These are phyloP conservation scores for Thalassaphorura encarpata DNA, from an alignment of 1,140 invertebrate species.

Conservation along the genomic window DNA sequence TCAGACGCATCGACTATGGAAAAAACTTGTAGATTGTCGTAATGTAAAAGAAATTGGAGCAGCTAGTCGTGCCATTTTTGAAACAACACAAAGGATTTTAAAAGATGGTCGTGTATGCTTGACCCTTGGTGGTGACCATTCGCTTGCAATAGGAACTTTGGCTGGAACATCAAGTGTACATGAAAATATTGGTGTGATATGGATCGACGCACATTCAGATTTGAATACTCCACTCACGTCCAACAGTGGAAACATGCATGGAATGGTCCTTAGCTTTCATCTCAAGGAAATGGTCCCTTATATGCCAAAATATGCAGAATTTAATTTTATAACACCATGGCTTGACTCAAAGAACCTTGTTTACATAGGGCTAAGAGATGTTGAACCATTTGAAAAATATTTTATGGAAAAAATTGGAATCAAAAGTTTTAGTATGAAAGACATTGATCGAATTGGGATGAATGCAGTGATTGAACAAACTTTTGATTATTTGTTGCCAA, in stretches of 20 bases:
- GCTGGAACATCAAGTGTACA: constrained; percentile 52
- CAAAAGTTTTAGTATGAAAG: constrained; percentile 69
- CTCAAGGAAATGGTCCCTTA: constrained; percentile 18
- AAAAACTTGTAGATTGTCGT: constrained; percentile 21
- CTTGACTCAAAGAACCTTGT: constrained; percentile 70
- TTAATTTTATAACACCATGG: constrained; percentile 35
- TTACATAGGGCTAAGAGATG: constrained; percentile 77
- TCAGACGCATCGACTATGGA: background rate
- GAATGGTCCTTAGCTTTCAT: constrained; percentile 61
- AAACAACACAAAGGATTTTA: constrained; percentile 42
- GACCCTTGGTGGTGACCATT: constrained; percentile 69
- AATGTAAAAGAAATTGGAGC: too few species aligned
- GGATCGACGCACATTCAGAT: constrained; percentile 95
- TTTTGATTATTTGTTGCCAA: constrained; percentile 54
- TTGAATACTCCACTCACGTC: constrained; percentile 79
- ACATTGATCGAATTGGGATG: constrained; percentile 67
- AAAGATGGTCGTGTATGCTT: constrained; percentile 52
- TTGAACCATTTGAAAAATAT: constrained; percentile 68
- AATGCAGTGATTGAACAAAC: constrained; percentile 59
- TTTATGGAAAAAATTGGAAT: constrained; percentile 63
- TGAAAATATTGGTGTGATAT: constrained; percentile 66
- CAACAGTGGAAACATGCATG: constrained; percentile 72
- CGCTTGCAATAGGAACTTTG: constrained; percentile 69
- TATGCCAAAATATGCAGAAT: constrained; percentile 12
- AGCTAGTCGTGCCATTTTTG: constrained; percentile 13